A percentile compares a stretch with the other conserved stretches of the same genome.
Conservation (phyloP, 2,888 invertebrate species). For the Norana najaformis region DNA sequence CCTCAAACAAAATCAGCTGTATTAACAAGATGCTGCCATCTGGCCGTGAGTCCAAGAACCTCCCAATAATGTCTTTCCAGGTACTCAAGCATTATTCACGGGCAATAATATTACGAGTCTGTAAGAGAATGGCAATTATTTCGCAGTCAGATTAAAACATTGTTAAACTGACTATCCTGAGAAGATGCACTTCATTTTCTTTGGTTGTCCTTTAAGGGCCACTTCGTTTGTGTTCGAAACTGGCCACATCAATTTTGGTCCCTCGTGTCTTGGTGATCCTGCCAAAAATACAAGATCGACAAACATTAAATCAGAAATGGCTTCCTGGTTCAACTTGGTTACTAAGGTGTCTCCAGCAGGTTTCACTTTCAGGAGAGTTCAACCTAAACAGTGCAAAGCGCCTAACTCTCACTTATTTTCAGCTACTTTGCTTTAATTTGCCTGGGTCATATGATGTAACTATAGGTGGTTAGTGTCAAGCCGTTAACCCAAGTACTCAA, state of each 20-base stretch:
- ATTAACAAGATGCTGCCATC: not conserved
- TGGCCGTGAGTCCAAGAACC: too few relatives aligned
- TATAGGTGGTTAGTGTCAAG: too few relatives aligned
- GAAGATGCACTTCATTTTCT: constrained; percentile 38
- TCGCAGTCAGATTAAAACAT: not conserved
- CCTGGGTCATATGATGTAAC: too few relatives aligned
- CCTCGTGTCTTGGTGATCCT: constrained; percentile 25
- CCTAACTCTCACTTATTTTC: too few relatives aligned
- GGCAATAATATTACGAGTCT: not conserved
- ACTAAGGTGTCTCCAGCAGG: too few relatives aligned
- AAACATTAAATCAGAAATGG: not conserved
- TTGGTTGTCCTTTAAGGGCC: constrained; percentile 35
- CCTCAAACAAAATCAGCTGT: not conserved
- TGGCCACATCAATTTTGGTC: constrained; percentile 36
- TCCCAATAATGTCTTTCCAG: not conserved
- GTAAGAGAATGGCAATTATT: not conserved
- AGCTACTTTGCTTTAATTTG: too few relatives aligned
- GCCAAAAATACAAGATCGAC: not conserved
- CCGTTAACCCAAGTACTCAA: too few relatives aligned
- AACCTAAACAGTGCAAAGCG: too few relatives aligned
- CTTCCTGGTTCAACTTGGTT: too few relatives aligned
- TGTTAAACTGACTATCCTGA: constrained; percentile 33
- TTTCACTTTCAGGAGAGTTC: too few relatives aligned
- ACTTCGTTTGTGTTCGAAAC: constrained; percentile 9
- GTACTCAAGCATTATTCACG: not conserved